Evolutionary conservation across 2,113 vertebrate species (phyloP).

Genomic region (Rhea americana): DNA sequence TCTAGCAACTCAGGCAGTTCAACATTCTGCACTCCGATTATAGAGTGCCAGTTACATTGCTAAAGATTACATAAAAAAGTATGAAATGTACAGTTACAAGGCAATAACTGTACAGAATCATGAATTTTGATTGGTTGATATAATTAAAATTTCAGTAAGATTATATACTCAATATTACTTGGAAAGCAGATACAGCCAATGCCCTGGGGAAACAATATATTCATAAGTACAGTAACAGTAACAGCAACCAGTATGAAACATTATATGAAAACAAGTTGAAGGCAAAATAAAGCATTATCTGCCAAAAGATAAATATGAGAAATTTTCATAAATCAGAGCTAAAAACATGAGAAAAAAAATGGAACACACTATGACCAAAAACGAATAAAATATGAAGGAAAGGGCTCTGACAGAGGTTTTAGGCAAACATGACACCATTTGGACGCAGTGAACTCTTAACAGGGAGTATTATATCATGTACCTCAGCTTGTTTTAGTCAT

Average conservation of each 20-base stretch:
- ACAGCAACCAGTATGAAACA: constrained; percentile 20
- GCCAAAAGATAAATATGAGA: constrained; percentile 21
- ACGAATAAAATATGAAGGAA: neutral
- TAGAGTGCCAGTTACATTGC: neutral
- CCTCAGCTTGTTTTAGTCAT: neutral
- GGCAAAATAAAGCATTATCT: constrained; percentile 36
- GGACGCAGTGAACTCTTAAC: neutral
- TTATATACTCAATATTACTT: constrained; percentile 11
- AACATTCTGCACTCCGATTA: constrained; percentile 2
- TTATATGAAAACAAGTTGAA: constrained; percentile 36
- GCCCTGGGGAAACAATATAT: neutral
- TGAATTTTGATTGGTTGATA: constrained; percentile 29
- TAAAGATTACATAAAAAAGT: constrained; percentile 10
- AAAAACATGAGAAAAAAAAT: neutral
- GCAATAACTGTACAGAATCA: neutral
- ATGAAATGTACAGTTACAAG: constrained; percentile 32
- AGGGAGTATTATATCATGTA: neutral
- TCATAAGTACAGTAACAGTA: constrained; percentile 29
- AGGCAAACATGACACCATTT: neutral
- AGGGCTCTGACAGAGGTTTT: neutral
- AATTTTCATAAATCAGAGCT: neutral
- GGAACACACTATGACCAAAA: neutral
- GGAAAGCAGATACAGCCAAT: neutral
- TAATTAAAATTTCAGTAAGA: constrained; percentile 29
- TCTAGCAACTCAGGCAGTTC: neutral